phyloP scores from a whole-genome alignment of 2,113 vertebrate species.

The Gymnorhina tibicen region DNA sequence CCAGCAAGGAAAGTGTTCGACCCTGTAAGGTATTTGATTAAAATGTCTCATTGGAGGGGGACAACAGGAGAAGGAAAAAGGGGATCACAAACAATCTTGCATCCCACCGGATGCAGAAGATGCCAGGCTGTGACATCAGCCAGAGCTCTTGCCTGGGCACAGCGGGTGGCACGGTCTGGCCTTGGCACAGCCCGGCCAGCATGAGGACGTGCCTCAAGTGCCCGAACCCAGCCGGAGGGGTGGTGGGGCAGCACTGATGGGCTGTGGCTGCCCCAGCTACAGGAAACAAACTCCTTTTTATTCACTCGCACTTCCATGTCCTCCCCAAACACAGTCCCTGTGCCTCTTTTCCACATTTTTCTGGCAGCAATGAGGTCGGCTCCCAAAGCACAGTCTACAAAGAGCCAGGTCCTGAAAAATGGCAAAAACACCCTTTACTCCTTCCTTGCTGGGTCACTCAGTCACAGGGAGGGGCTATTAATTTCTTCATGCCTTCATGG shows the following conservation, averaged over 20 bases:
- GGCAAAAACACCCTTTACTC: not conserved
- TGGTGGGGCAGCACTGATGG: not conserved
- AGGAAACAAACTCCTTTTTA: not conserved
- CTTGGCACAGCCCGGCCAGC: not conserved
- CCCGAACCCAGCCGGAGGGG: too few relatives aligned
- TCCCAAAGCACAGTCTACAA: not conserved
- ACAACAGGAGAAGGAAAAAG: not conserved
- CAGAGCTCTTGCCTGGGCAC: accelerated
- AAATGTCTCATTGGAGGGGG: not conserved
- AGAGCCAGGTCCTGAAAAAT: not conserved
- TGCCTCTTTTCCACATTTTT: not conserved
- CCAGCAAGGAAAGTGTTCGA: accelerated
- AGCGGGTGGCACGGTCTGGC: accelerated
- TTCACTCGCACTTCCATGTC: not conserved
- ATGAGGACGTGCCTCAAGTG: not conserved
- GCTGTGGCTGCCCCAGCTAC: not conserved
- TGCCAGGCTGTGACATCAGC: accelerated
- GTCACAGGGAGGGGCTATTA: not conserved
- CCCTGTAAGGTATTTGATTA: not conserved
- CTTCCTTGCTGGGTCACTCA: not conserved
- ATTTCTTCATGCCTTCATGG: not conserved
- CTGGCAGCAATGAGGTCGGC: not conserved
- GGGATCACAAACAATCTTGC: too few relatives aligned
- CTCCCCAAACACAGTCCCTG: not conserved
- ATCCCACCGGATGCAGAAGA: accelerated